Evolutionary conservation across 2,113 vertebrate genomes (phyloP), one percentile per base, ranked within the genome.

Genomic region (Chloebia gouldiae): DNA sequence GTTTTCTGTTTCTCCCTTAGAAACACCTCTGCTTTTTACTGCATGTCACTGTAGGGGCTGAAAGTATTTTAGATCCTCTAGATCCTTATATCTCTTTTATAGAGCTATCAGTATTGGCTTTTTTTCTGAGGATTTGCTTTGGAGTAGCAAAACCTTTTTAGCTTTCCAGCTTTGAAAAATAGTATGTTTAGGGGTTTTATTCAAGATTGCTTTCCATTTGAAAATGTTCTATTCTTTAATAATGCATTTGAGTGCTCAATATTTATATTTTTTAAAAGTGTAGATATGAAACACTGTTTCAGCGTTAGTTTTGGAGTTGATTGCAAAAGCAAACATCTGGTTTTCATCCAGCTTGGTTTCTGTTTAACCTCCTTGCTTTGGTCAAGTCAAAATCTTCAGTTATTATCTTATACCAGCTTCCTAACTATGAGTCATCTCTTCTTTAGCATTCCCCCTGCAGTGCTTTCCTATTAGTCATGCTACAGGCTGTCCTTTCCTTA

Each of bases 391-490:
- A 93, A 50, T 86, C 49, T 69, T 83, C 44, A 86, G 8, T 80
- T 40, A 54, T 60, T 88, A 76, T 82, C 44, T 15, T 81, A 40
- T 13, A 82, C 37, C 44, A 68, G 71, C 63, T 79, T 85, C 59
- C 51, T 88, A 70, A 88, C 56, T 69, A 1, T 87, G 73, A 95
- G 66, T 93, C 78, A 92, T 93, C 39, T 87, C 85, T 86, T 81
- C 53, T 93, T 75, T 24, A 61, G 51, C 79, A 54, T 95, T 94
- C 73, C 24, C 54, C 51, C 61, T 81, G 54, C 64, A 81, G 51
- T 56, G 65, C 53, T 82, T 92, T 39, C 61, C 88, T 81, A 9
- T 87, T 81, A 87, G 85, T 91, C 65, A 73, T 82, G 61, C 56
- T 71, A 59, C 85, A 90, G 73, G 50, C 88, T 76, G 47, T 66